phyloP scores from a whole-genome alignment of 2,113 vertebrate genomes.

The Pseudorasbora parva region DNA sequence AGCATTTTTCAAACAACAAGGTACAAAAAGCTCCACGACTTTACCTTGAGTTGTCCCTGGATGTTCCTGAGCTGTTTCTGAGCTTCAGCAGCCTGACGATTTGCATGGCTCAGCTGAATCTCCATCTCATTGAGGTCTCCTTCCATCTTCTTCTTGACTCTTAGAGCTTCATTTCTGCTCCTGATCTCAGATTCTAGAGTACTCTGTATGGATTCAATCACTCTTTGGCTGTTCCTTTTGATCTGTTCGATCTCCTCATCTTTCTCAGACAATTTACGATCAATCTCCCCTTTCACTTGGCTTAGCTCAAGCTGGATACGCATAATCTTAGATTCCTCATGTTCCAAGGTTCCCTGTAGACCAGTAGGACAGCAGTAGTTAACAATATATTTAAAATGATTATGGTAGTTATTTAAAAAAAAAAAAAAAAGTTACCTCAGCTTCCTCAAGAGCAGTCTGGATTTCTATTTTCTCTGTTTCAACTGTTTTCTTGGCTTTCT shows the following conservation, averaged over 20 bases:
- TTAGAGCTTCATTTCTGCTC: conserved; percentile 75
- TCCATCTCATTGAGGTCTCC: conserved; percentile 71
- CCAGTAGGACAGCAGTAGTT: not conserved
- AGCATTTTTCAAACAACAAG: not conserved
- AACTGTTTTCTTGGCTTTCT: conserved; percentile 72
- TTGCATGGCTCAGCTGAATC: conserved; percentile 71
- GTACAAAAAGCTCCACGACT: not conserved
- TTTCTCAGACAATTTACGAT: conserved; percentile 78
- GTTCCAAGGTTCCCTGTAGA: conserved; percentile 72
- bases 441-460: conserved; percentile 75
- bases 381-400: not conserved
- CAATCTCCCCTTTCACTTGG: conserved; percentile 82
- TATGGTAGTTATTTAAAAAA: not conserved
- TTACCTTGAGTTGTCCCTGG: conserved; percentile 72
- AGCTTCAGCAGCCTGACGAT: conserved; percentile 68
- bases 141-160: conserved; percentile 83
- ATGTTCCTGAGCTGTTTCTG: conserved; percentile 74
- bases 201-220: conserved; percentile 78
- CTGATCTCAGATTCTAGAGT: conserved; percentile 77
- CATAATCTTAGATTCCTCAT: conserved; percentile 83
- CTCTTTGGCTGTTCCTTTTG: conserved; percentile 78
- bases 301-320: conserved; percentile 78
- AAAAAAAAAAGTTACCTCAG: conserved; percentile 63
- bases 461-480: conserved; percentile 73
- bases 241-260: conserved; percentile 82